Conservation (phyloP, 2,113 vertebrate species). For the Psephotus haematonotus region DNA sequence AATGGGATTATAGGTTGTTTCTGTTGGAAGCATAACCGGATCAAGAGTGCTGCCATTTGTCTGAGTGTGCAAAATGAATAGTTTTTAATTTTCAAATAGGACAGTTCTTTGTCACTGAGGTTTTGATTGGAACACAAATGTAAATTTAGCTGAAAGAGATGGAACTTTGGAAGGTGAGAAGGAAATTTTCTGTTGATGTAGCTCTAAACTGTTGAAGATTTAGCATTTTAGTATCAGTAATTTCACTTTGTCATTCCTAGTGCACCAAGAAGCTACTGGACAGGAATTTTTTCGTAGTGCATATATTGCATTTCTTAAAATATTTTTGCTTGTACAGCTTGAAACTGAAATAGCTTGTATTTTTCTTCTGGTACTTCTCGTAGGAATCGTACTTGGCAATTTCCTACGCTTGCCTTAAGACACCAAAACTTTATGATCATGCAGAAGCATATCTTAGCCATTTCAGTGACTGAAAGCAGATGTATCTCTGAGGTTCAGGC, state of each 20-base stretch:
- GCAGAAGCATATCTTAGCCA: background rate
- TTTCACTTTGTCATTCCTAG: background rate
- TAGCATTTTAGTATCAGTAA: background rate
- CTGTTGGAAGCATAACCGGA: background rate
- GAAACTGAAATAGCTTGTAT: slow-evolving; percentile 24
- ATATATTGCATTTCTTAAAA: slow-evolving; percentile 38
- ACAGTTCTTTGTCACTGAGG: background rate
- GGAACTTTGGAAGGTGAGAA: background rate
- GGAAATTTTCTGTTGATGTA: background rate
- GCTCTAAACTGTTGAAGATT: background rate
- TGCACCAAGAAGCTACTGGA: background rate
- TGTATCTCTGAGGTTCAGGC: background rate
- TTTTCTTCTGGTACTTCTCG: background rate
- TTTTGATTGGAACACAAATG: background rate
- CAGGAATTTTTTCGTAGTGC: slow-evolving; percentile 1
- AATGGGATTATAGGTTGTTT: background rate
- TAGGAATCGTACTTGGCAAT: slow-evolving; percentile 11
- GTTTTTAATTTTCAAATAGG: background rate
- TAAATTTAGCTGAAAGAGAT: background rate
- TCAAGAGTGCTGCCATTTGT: background rate
- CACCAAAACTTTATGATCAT: background rate
- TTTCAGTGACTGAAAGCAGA: background rate
- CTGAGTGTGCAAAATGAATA: background rate
- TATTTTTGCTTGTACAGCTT: slow-evolving; percentile 57
- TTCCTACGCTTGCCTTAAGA: slow-evolving; percentile 17